Conservation (phyloP, 2,888 invertebrate species). For the Ecdyonurus torrentis region DNA sequence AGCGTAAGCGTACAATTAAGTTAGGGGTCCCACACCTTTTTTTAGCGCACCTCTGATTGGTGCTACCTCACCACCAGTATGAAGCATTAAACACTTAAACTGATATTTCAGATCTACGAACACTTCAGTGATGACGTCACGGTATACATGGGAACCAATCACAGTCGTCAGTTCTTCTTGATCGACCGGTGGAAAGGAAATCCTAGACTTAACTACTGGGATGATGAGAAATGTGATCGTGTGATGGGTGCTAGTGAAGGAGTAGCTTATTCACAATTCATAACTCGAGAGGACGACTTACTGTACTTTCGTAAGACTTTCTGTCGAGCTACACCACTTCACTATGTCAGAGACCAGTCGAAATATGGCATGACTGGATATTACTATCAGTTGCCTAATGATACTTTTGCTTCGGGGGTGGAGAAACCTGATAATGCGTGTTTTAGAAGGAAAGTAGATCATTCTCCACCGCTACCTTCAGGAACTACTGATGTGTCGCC, state of each 20-base stretch:
- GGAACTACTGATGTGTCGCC: conserved; percentile 50
- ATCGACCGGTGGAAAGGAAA: conserved; percentile 40
- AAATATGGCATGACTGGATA: conserved; percentile 32
- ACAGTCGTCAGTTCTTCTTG: conserved; percentile 42
- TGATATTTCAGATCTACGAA: conserved; percentile 40
- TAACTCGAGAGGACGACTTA: conserved; percentile 37
- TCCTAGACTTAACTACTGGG: conserved; percentile 36
- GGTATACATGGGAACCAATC: conserved; percentile 39
- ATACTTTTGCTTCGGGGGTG: conserved; percentile 30
- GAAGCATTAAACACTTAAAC: no score
- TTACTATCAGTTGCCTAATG: conserved; percentile 36
- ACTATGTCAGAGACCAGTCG: conserved; percentile 30
- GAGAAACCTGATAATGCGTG: conserved; percentile 33
- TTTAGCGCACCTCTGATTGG: no score
- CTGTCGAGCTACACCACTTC: conserved; percentile 41
- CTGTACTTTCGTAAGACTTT: conserved; percentile 50
- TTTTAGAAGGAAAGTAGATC: conserved; percentile 29
- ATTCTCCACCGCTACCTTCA: conserved; percentile 27
- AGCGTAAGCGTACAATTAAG: no score
- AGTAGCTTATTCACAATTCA: conserved; percentile 36
- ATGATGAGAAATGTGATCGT: conserved; percentile 37
- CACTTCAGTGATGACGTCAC: conserved; percentile 42
- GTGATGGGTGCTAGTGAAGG: conserved; percentile 49
- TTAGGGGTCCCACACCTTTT: no score
- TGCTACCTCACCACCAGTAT: no score